Conservation (phyloP, 2,888 invertebrate species). For the Coenonympha arcania region DNA sequence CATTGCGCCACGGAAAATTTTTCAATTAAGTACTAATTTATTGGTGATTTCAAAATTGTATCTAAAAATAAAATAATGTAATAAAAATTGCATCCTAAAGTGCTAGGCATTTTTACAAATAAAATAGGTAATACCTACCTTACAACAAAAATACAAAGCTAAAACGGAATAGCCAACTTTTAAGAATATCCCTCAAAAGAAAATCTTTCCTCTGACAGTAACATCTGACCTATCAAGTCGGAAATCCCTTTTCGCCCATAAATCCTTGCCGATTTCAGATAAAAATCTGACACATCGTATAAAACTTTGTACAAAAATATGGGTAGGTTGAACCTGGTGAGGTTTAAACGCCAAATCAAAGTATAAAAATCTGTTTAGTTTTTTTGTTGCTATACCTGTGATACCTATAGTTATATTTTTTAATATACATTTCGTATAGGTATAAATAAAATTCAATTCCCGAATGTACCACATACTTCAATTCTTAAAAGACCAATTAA, state of each 20-base stretch:
- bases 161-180: not conserved
- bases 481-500: too few relatives aligned
- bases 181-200: constrained; percentile 11
- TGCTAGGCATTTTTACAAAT: not conserved
- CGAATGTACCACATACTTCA: too few relatives aligned
- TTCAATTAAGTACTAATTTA: too few relatives aligned
- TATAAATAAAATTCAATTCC: too few relatives aligned
- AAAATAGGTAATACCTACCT: not conserved
- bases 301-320: constrained; percentile 3
- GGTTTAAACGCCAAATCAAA: not conserved
- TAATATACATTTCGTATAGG: too few relatives aligned
- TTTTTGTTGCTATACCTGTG: not conserved
- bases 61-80: too few relatives aligned
- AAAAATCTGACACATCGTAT: constrained; percentile 11
- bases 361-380: not conserved
- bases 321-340: not conserved
- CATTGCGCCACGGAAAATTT: too few relatives aligned
- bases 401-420: too few relatives aligned
- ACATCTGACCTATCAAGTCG: constrained; percentile 22
- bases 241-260: constrained; percentile 21
- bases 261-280: constrained; percentile 21
- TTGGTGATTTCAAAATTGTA: too few relatives aligned
- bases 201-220: constrained; percentile 21
- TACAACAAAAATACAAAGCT: not conserved
- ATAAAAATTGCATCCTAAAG: too few relatives aligned